Conservation (phyloP, 2,888 invertebrate genomes). For the Yponomeuta plumbellus region DNA sequence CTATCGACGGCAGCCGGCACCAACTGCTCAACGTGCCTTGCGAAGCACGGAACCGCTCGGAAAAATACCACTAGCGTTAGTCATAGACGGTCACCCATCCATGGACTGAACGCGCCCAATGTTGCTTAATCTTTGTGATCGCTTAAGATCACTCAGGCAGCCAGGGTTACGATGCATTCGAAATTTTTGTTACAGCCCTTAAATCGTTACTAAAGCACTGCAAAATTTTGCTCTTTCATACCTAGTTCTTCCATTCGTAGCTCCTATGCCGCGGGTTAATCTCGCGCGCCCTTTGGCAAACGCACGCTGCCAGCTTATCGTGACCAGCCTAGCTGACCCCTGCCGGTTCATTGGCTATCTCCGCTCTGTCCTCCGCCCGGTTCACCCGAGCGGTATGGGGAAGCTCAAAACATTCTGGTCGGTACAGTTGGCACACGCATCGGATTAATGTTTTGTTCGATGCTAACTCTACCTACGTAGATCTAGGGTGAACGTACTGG, state of each 20-base stretch:
- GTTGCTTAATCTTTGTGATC: too few relatives aligned
- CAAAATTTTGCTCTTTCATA: constrained; percentile 40
- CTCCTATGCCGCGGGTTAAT: constrained; percentile 28
- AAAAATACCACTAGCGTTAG: too few relatives aligned
- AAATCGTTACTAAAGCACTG: constrained; percentile 29
- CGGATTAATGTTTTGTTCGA: constrained; percentile 59
- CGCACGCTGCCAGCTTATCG: constrained; percentile 39
- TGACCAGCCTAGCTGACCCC: constrained; percentile 40
- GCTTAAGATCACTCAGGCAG: too few relatives aligned
- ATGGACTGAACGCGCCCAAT: too few relatives aligned
- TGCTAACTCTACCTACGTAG: constrained; percentile 32
- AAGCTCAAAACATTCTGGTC: constrained; percentile 38
- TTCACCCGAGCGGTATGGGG: constrained; percentile 34
- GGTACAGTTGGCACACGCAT: constrained; percentile 40
- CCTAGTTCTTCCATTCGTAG: constrained; percentile 16
- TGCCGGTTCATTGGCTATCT: constrained; percentile 36
- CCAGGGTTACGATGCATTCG: too few relatives aligned
- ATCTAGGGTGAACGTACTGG: not conserved
- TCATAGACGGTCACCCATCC: too few relatives aligned
- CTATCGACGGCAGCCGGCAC: too few relatives aligned
- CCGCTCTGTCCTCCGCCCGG: constrained; percentile 26
- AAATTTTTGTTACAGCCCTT: too few relatives aligned
- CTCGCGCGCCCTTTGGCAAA: constrained; percentile 53
- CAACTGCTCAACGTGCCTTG: too few relatives aligned
- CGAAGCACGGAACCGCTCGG: too few relatives aligned